Base-by-base conservation (phyloP, 1,140 invertebrate species). In the Anastrepha ludens region DNA sequence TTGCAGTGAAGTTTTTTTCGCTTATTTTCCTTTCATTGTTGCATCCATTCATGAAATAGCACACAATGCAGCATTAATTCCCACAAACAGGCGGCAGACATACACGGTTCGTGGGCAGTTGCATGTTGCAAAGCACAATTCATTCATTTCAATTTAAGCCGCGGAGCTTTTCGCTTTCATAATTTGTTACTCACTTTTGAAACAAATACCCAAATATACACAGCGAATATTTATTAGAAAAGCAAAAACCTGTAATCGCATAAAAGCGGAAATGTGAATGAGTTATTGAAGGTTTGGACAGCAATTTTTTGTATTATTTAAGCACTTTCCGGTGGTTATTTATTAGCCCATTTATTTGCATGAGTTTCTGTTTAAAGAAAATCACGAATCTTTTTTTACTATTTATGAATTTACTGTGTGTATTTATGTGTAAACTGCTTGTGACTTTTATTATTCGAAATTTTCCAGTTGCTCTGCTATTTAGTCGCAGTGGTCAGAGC, bases 111-210 rank as follows among this genome's bases (percentile, higher is more conserved):
- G 67, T 74, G 67, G 67, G 67, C 67, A 47, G 67, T 47, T 44
- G 67, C 67, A 44, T 44, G 41, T 74, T 74, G 67, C 41, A 74
- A 6, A 44, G 41, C 67, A 17, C 67, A n/a, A 47, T 44, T 74
- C 67, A 74, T 74, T 74, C 67, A 74, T 29, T 29, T 29, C 39
- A 15, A 47, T 41, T 47, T 74, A 74, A 74, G 67, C 67, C 17
- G 67, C 67, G 44, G 67, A 74, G 39, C 41, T 74, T 74, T 74
- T 74, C 67, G 41, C 41, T 74, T 74, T 74, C 67, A 74, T 74
- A 74, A 74, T 74, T 74, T 74, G 67, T 74, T 11, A 74, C 7
- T 74, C 44, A 74, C 44, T 47, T 7, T 17, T 44, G 67, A 11
- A n/a, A 47, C 47, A 74, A 11, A 11, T 47, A 62, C 15, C 9